A percentile compares a stretch with the other conserved stretches of the same genome.
These are phyloP conservation scores for Rhodophaea formosa DNA, from an alignment of 2,888 invertebrate species.

Conservation along the genomic window DNA sequence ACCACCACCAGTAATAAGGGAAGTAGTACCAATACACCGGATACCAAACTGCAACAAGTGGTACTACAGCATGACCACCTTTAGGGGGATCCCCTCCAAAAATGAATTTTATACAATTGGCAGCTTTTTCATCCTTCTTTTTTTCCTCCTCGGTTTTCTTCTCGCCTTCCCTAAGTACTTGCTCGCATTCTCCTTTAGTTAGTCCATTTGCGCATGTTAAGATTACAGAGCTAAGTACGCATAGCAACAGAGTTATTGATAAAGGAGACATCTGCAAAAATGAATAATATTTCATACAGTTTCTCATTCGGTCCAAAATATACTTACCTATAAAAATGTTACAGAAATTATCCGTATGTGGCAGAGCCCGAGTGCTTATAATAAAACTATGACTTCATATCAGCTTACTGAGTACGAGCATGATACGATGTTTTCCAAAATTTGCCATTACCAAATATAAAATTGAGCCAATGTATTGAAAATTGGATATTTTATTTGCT, in stretches of 20 bases:
- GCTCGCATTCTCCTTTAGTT: neutral
- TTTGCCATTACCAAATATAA: no score
- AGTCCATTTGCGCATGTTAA: neutral
- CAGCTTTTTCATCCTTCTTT: neutral
- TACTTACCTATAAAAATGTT: no score
- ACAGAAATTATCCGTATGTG: no score
- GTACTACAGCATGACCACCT: neutral
- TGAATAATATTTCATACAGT: no score
- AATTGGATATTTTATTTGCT: no score
- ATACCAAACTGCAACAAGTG: neutral
- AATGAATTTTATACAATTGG: neutral
- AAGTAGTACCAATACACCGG: neutral
- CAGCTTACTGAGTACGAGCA: no score
- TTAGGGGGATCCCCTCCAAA: conserved; percentile 1
- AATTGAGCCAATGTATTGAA: no score
- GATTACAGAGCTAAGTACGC: neutral
- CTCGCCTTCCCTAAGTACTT: neutral
- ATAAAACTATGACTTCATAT: no score
- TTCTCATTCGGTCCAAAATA: no score
- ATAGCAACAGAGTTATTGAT: neutral
- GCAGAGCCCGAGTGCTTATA: no score
- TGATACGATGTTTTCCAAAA: no score
- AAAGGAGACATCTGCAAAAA: no score
- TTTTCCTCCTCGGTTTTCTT: neutral
- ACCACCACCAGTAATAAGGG: conserved; percentile 20